Evolutionary conservation across 1,140 invertebrate species (phyloP).

Genomic region (Ostrea denselamellosa): DNA sequence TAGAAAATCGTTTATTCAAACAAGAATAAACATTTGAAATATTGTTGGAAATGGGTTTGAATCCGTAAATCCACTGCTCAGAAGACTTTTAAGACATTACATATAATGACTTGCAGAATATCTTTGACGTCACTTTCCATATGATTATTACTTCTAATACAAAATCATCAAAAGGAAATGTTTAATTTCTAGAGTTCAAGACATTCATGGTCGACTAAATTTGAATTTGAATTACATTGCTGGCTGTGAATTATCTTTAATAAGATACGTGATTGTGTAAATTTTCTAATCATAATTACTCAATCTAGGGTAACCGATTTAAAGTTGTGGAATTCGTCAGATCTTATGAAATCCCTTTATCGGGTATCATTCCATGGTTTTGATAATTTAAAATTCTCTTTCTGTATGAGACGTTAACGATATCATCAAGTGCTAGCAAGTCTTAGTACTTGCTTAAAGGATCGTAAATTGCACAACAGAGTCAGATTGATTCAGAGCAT

Average conservation of each 20-base stretch:
- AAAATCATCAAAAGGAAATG: neutral
- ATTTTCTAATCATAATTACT: neutral
- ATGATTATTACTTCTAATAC: neutral
- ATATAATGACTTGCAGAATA: too few species aligned
- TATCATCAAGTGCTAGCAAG: neutral
- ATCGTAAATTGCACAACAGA: too few species aligned
- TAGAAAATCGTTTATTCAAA: too few species aligned
- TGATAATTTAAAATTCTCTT: neutral
- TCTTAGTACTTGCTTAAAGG: too few species aligned
- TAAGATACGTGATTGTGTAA: neutral
- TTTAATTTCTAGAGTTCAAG: neutral
- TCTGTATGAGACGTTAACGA: neutral
- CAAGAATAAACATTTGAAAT: too few species aligned
- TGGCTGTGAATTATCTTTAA: neutral
- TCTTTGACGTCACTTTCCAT: neutral
- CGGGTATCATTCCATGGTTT: neutral
- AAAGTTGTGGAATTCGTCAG: neutral
- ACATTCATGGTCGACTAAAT: neutral
- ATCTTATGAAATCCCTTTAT: neutral
- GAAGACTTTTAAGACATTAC: too few species aligned
- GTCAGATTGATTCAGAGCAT: too few species aligned
- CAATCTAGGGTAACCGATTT: neutral
- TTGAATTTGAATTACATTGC: neutral
- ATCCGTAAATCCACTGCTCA: too few species aligned
- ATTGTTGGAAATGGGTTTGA: too few species aligned